These are phyloP conservation scores for Otus sunia DNA, from an alignment of 2,113 vertebrate species.

Conservation along the genomic window DNA sequence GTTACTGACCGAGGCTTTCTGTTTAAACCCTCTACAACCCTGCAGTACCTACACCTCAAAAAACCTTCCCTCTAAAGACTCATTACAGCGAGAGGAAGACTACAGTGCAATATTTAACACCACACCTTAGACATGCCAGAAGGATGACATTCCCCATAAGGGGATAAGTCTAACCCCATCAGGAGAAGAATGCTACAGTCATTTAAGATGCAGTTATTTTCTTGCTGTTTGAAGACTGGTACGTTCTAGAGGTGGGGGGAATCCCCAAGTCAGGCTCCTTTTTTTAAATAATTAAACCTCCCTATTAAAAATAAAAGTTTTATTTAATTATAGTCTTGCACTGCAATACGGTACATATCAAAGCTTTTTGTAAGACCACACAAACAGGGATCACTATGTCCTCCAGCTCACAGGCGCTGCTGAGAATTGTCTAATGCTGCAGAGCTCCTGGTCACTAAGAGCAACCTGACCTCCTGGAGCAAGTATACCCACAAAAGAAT, in stretches of 20 bases:
- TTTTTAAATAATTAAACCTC: not conserved
- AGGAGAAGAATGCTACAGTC: not conserved
- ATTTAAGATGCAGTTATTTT: not conserved
- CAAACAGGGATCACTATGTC: not conserved
- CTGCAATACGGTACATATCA: not conserved
- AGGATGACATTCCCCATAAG: not conserved
- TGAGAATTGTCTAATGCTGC: not conserved
- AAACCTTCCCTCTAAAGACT: not conserved
- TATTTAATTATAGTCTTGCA: not conserved
- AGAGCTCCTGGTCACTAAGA: not conserved
- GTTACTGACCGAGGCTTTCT: not conserved
- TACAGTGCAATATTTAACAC: not conserved
- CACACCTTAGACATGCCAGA: not conserved
- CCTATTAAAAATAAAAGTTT: not conserved
- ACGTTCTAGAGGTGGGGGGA: not conserved
- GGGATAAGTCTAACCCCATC: not conserved
- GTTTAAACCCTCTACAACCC: not conserved
- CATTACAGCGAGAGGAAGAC: not conserved
- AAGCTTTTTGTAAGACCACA: not conserved
- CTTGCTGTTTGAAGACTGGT: not conserved
- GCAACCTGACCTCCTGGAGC: not conserved
- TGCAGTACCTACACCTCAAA: not conserved
- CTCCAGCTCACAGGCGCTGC: not conserved
- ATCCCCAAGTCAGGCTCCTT: not conserved
- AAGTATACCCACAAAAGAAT: not conserved